Percentiles rank a stretch among this genome's conserved stretches.
These are phyloP conservation scores for Enteromius anoplus DNA, from an alignment of 2,797 vertebrate genomes.

Conservation along the genomic window DNA sequence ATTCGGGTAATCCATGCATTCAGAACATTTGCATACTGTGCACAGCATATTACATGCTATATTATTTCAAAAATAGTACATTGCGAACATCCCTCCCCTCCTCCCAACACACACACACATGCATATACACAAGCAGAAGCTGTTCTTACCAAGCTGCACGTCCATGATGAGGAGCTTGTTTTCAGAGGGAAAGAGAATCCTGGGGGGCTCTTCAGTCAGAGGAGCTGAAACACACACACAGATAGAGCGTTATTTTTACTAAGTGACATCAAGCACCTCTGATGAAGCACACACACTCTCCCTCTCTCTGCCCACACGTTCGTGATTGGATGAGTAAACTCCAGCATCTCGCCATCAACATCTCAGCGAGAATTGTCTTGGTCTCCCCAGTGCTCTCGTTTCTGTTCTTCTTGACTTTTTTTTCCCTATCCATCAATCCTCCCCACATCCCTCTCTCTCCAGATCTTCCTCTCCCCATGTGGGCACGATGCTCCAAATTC, in stretches of 20 bases:
- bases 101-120: slow-evolving; percentile 58
- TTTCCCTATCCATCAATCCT: slow-evolving; percentile 62
- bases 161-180: slow-evolving; percentile 94
- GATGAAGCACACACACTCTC: slow-evolving; percentile 41
- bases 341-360: slow-evolving; percentile 46
- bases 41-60: slow-evolving; percentile 4
- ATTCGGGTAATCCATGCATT: slow-evolving; percentile 22
- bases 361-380: slow-evolving; percentile 49
- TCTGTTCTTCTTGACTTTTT: slow-evolving; percentile 48
- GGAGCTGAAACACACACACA: slow-evolving; percentile 81
- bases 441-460: slow-evolving; percentile 58
- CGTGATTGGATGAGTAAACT: slow-evolving; percentile 53
- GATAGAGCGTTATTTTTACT: slow-evolving; percentile 48
- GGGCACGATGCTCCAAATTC: slow-evolving; percentile 33
- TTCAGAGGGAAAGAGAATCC: slow-evolving; percentile 94
- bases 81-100: slow-evolving; percentile 69
- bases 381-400: slow-evolving; percentile 36
- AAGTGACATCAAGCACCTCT: slow-evolving; percentile 48
- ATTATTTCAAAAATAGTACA: slow-evolving; percentile 23
- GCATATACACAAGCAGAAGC: slow-evolving; percentile 56
- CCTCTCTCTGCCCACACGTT: slow-evolving; percentile 41
- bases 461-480: slow-evolving; percentile 36
- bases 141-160: slow-evolving; percentile 94
- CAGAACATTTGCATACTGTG: slow-evolving; percentile 8
- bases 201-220: slow-evolving; percentile 96